Evolutionary conservation across 2,797 vertebrate species (phyloP).

Genomic region (Falco peregrinus): DNA sequence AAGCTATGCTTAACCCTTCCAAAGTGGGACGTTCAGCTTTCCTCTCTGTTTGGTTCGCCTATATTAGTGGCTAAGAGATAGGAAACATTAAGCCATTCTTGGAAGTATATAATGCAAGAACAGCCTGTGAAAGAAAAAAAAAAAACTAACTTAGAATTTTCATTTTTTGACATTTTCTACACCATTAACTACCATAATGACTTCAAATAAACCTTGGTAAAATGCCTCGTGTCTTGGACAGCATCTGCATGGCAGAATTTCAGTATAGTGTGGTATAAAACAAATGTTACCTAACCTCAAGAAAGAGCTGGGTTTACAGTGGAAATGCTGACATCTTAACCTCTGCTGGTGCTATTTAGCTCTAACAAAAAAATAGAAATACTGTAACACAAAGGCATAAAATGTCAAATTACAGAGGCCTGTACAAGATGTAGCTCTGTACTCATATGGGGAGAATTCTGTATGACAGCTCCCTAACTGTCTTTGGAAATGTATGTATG

Average conservation of each 20-base stretch:
- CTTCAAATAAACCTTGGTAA: not conserved
- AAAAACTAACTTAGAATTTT: not conserved
- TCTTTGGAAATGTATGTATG: not conserved
- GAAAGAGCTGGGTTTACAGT: not conserved
- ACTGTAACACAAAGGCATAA: not conserved
- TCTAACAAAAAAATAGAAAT: not conserved
- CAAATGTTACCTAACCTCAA: not conserved
- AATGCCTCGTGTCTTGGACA: not conserved
- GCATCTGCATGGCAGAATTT: not conserved
- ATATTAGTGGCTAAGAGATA: not conserved
- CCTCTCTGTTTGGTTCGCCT: not conserved
- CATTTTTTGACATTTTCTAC: conserved; percentile 2
- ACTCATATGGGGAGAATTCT: not conserved
- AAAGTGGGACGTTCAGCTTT: not conserved
- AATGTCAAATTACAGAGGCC: not conserved
- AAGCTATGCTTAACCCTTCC: not conserved
- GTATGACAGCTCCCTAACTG: not conserved
- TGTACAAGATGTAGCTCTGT: not conserved
- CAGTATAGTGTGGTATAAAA: not conserved
- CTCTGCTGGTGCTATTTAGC: not conserved
- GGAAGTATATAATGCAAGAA: not conserved
- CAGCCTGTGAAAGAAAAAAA: not conserved
- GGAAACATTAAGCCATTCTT: not conserved
- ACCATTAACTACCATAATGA: not conserved
- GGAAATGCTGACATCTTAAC: conserved; percentile 21